Base-by-base conservation (phyloP, 2,113 vertebrate genomes). In the Junco hyemalis region DNA sequence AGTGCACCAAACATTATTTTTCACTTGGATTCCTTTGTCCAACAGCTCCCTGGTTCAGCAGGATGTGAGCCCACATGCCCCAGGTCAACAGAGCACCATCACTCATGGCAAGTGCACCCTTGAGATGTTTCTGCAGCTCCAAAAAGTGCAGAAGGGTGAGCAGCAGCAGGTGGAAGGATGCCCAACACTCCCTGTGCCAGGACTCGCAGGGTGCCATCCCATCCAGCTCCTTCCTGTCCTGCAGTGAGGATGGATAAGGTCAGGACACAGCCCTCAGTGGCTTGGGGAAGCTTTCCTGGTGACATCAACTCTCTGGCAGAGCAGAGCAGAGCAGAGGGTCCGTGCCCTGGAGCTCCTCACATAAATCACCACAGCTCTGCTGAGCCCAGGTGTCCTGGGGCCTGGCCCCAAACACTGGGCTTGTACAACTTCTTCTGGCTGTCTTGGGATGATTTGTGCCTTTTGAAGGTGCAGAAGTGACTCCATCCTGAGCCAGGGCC, bases 1-100 rank as follows among this genome's bases (percentile, higher is more conserved):
- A 85, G 86, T 17, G 54, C 36, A 19, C 38, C n/a, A 54, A 95
- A 56, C 0, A 0, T 59, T 24, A 13, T 86, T 86, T 81, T 65
- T 81, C 77, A 33, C 61, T 42, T 36, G 23, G 25, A 81, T 93
- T 93, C 57, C 81, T 95, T 33, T 86, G 86, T 40, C 69, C 71
- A 60, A 9, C 19, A 5, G 40, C 68, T 73, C 47, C 21, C 54
- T 4, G 1, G 79, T 26, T 78, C 80, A 91, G 80, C 9, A 1
- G 60, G 31, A 53, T 73, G 50, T 72, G 76, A 93, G 59, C 61
- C 45, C 63, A n/a, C 5, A 2, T 10, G 26, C 57, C 56, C 19
- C 28, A 71, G 81, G 57, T 60, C 33, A 42, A 6, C 0, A 2
- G n/a, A 81, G 54, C 71, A 45, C 35, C 38, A 33, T 86, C 47